These are phyloP conservation scores for Corynorhinus townsendii DNA, from an alignment of 2,113 vertebrate genomes.

Conservation along the genomic window DNA sequence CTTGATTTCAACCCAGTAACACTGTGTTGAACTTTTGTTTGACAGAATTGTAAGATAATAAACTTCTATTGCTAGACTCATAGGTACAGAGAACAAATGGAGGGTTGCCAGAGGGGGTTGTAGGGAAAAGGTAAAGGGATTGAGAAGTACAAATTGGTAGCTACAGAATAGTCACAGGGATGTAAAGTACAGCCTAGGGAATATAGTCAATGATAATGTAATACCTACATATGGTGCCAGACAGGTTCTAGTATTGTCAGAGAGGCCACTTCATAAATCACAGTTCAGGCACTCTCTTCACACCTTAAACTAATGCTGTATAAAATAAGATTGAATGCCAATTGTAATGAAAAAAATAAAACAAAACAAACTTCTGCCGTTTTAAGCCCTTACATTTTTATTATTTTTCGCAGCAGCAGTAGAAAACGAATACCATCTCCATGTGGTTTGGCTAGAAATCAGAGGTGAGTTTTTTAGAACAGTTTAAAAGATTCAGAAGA, in stretches of 20 bases:
- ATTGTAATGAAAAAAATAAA: background rate
- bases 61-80: background rate
- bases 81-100: background rate
- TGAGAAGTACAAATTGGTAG: background rate
- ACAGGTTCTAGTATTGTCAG: background rate
- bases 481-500: background rate
- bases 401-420: background rate
- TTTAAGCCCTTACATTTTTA: background rate
- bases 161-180: background rate
- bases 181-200: background rate
- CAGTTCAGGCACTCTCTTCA: background rate
- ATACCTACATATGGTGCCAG: background rate
- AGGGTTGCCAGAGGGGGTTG: background rate
- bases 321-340: background rate
- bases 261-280: background rate
- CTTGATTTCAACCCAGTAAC: background rate
- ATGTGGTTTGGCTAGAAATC: background rate
- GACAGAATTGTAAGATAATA: background rate
- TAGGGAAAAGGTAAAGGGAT: background rate
- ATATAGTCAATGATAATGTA: background rate
- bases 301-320: background rate
- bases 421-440: background rate
- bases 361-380: background rate
- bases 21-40: background rate
- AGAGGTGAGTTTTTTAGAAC: background rate